Evolutionary conservation across 2,888 invertebrate species (phyloP), one percentile per base, ranked within the genome.

Genomic region (Epistrophe grossulariae): DNA sequence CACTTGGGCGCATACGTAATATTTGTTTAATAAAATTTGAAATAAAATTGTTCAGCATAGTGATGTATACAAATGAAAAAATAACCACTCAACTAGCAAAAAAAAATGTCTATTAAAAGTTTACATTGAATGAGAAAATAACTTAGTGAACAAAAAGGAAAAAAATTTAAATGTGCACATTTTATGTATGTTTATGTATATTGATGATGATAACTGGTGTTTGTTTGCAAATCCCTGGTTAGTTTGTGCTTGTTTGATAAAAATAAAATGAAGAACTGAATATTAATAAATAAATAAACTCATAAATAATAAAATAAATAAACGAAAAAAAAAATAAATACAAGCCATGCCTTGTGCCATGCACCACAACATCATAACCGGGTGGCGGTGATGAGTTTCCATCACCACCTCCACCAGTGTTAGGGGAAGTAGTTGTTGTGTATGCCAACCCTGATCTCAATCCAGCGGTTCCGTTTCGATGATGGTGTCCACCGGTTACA

Each of bases 311-410:
- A 55, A 66, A 66, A n/a, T 15, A 62, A 43, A 62, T 19, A 35
- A 62, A 79, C 64, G 52, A 50, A 17, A 73, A 64, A 48, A 52
- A 59, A 45, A 59, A 55, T 66, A 70, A 90, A 90, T 89, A 91
- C 91, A 92, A 92, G 91, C 92, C 93, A 93, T 93, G 93, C 93
- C 93, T 93, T 92, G 92, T 92, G 93, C 92, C 93, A 93, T 93
- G 93, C 93, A 93, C 93, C 93, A 93, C 92, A 91, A 91, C 91
- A 92, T 93, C 93, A 92, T 93, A 93, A 91, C 92, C 92, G 89
- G 93, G 93, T 90, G 93, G 93, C 90, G 93, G 93, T 89, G 93
- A 93, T 90, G 92, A 90, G 88, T 90, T 91, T 79, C 91, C 91
- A 88, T 91, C 91, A 89, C 89, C 89, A 89, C 89, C 89, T 88